These are phyloP conservation scores for Lagorchestes hirsutus DNA, from an alignment of 2,797 vertebrate species.

Conservation along the genomic window DNA sequence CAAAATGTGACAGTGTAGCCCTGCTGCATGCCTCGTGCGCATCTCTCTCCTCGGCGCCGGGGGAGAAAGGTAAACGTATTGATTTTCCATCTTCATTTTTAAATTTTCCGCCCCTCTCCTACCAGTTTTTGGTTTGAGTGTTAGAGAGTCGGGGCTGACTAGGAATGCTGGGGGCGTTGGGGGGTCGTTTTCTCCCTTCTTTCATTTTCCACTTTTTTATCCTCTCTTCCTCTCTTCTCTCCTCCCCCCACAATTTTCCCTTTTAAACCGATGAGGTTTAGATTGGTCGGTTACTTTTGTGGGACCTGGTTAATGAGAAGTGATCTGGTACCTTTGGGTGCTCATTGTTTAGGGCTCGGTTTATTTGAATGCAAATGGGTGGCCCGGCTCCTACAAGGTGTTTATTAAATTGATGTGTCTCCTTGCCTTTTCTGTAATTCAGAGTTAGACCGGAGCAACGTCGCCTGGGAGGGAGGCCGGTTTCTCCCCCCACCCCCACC, in stretches of 20 bases:
- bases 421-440: slow-evolving; percentile 92
- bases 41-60: slow-evolving; percentile 86
- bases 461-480: slow-evolving; percentile 82
- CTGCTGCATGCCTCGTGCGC: slow-evolving; percentile 86
- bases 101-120: slow-evolving; percentile 26
- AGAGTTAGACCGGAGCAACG: slow-evolving; percentile 86
- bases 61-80: slow-evolving; percentile 87
- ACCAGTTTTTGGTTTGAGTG: background rate
- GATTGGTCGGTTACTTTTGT: slow-evolving; percentile 91
- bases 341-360: slow-evolving; percentile 91
- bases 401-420: slow-evolving; percentile 95
- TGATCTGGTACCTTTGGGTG: slow-evolving; percentile 95
- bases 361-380: slow-evolving; percentile 96
- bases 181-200: background rate
- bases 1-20: slow-evolving; percentile 92
- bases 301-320: slow-evolving; percentile 93
- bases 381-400: slow-evolving; percentile 92
- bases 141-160: slow-evolving; percentile 18
- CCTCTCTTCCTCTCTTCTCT: slow-evolving; percentile 51
- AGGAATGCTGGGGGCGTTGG: slow-evolving; percentile 51
- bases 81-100: slow-evolving; percentile 53
- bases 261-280: slow-evolving; percentile 85
- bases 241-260: slow-evolving; percentile 39
- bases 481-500: slow-evolving; percentile 88
- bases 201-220: slow-evolving; percentile 75